These are phyloP conservation scores for Alexandromys fortis DNA, from an alignment of 2,113 vertebrate species.

Conservation along the genomic window DNA sequence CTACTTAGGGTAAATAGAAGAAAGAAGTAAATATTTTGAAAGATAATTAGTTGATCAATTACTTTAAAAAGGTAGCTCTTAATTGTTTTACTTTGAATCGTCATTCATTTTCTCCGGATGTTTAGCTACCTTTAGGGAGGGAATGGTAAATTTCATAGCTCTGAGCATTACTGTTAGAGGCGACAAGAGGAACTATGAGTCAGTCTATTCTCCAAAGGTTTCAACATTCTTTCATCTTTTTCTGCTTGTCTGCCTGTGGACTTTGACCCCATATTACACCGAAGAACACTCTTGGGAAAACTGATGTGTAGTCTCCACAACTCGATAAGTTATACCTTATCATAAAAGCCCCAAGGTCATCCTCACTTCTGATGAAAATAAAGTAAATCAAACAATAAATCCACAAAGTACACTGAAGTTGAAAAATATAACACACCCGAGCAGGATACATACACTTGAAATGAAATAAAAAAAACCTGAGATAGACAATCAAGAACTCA, in stretches of 20 bases:
- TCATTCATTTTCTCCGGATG: background rate
- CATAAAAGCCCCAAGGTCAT: background rate
- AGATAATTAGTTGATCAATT: background rate
- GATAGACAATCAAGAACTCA: background rate
- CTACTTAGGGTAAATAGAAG: background rate
- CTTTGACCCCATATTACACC: background rate
- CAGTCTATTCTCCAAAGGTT: background rate
- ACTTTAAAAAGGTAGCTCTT: background rate
- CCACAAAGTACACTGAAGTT: background rate
- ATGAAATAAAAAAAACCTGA: background rate
- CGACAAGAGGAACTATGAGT: background rate
- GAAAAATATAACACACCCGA: background rate
- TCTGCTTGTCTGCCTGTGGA: background rate
- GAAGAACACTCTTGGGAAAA: background rate
- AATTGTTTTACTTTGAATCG: background rate
- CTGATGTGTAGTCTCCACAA: background rate
- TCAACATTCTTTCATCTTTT: background rate
- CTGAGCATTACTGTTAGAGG: background rate
- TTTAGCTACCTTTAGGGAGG: background rate
- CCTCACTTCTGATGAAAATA: background rate
- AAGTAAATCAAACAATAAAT: background rate
- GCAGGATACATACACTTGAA: background rate
- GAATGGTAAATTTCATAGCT: background rate
- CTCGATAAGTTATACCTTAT: background rate
- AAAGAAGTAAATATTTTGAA: background rate